These are phyloP conservation scores for Rousettus leschenaultii DNA, from an alignment of 2,113 vertebrate genomes.

Conservation along the genomic window DNA sequence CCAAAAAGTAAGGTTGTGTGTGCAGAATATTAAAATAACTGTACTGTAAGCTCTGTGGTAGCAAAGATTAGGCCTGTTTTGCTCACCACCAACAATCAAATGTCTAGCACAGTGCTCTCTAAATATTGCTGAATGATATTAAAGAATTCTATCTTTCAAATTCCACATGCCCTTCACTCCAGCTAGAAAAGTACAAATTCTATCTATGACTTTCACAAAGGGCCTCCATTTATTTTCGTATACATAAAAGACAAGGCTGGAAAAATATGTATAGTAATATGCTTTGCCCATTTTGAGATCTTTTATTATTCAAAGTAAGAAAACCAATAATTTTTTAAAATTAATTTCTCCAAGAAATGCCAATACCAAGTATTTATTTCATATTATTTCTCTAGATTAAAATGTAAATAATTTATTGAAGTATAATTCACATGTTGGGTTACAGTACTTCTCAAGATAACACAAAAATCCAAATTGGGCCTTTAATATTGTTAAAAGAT, in stretches of 20 bases:
- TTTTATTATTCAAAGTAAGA: background rate
- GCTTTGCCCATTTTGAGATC: background rate
- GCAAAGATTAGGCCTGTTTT: background rate
- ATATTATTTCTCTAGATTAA: background rate
- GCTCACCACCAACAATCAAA: background rate
- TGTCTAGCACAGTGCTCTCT: background rate
- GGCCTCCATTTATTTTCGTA: background rate
- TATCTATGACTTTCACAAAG: background rate
- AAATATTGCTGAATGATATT: background rate
- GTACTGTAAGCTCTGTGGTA: background rate
- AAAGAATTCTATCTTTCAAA: background rate
- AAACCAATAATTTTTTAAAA: background rate
- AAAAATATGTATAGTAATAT: background rate
- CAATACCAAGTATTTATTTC: background rate
- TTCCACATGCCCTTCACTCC: background rate
- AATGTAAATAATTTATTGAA: background rate
- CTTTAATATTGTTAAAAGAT: background rate
- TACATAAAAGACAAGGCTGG: background rate
- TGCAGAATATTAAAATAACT: background rate
- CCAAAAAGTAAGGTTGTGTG: background rate
- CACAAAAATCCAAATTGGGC: background rate
- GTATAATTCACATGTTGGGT: background rate
- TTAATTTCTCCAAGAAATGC: background rate
- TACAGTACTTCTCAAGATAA: background rate
- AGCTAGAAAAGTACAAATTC: background rate